Base-by-base conservation (phyloP, 2,888 invertebrate species). In the Oxystoma pomonae region DNA sequence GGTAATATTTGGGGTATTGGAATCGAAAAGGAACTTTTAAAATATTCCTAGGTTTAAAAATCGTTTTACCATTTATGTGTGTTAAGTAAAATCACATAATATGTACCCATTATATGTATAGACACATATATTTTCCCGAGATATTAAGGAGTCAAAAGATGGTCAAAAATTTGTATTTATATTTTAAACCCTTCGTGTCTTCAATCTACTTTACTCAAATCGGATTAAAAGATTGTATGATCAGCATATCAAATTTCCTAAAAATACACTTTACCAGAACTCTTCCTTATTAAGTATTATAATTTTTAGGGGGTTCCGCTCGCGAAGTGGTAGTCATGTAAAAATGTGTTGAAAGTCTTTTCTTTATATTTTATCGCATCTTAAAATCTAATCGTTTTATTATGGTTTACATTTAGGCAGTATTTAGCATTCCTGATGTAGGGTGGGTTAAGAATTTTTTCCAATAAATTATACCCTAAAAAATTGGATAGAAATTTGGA, bases 321-420 rank as follows among this genome's bases (percentile, higher is more conserved):
- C 12, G 35, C 35, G 3, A 35, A 35, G 12, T 7, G 35, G 12
- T 35, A 3, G 3, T 35, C 35, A 35, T 35, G 35, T 35, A 7
- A 35, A 35, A 35, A 35, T 35, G 35, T 35, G 35, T 35, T 35
- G 35, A 35, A 7, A 35, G 35, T 12, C 12, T 12, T 35, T 35
- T 35, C 3, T 3, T 3, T 35, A 7, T 69, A 68, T 66, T 63
- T 68, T 68, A 73, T 73, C 72, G 66, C 67, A 72, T 72, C 73
- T 67, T 18, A 57, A 60, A 68, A 73, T 73, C 73, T 72, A 63
- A 72, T 72, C 72, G 35, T 35, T 12, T 35, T 35, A 35, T 35
- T 35, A 35, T n/a, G 35, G 35, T 35, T 35, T 7, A 35, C 12
- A 35, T 12, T 35, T 35, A 12, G 3, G 12, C 3, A 12, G 35